phyloP scores from a whole-genome alignment of 2,113 vertebrate genomes.

The Cyprinodon tularosa region DNA sequence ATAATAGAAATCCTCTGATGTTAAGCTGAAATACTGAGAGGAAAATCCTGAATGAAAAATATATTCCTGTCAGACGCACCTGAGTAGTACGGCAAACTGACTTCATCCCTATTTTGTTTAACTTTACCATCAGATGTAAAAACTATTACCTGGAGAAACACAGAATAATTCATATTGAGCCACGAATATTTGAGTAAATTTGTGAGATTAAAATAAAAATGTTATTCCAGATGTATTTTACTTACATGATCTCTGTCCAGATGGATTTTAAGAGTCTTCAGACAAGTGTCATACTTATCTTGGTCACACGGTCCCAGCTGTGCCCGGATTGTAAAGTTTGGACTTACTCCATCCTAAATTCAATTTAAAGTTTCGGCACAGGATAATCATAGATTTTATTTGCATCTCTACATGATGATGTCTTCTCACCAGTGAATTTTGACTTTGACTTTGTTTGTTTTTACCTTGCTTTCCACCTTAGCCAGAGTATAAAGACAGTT shows the following conservation, averaged over 20 bases:
- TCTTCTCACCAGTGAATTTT: not conserved
- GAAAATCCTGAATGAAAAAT: not conserved
- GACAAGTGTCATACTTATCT: constrained; percentile 87
- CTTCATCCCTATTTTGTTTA: constrained; percentile 81
- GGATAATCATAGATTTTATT: not conserved
- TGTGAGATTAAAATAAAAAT: not conserved
- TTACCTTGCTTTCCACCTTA: constrained; percentile 80
- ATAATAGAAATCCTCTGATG: constrained; percentile 1
- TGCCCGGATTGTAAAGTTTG: constrained; percentile 81
- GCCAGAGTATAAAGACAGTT: constrained; percentile 90
- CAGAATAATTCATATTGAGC: constrained; percentile 1
- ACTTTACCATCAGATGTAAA: constrained; percentile 87
- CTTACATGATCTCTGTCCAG: constrained; percentile 82
- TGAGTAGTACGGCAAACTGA: constrained; percentile 87
- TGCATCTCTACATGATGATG: not conserved
- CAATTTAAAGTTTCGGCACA: not conserved
- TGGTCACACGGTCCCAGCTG: constrained; percentile 85
- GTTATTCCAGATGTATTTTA: not conserved
- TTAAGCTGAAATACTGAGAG: not conserved
- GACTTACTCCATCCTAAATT: constrained; percentile 75
- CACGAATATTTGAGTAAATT: not conserved
- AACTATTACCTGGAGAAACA: constrained; percentile 72
- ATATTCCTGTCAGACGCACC: constrained; percentile 72
- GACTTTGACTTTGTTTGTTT: not conserved
- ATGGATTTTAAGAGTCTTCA: constrained; percentile 85